Evolutionary conservation across 2,113 vertebrate genomes (phyloP), one percentile per base, ranked within the genome.

Genomic region (Arizona elegans): DNA sequence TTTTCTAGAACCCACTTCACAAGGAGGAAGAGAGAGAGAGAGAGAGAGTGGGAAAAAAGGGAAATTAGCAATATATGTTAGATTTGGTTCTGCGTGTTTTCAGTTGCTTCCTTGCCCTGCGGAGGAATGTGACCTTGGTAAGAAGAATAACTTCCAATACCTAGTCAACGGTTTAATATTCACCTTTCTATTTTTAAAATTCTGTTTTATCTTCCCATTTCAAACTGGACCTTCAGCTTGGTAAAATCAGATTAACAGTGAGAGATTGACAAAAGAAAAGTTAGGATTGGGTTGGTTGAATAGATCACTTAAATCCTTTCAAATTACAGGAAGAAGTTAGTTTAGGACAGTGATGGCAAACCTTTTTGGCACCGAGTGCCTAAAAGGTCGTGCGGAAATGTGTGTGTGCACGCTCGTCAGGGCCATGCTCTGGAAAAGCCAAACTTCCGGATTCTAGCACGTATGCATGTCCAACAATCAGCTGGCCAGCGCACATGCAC

Each of bases 231-330:
- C 97, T 95, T 95, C 95, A 93, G 90, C 38, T 94, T 96, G 58
- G 96, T 97, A 96, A 95, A 97, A 98, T 96, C 98, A 98, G 88
- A 55, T 96, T 29, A 96, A 96, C 96, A 97, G 91, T 9, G 24
- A 5, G 96, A 95, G 96, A 33, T 94, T 96, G 93, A n/a, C 33
- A 97, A 95, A 92, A 96, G 93, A 95, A 81, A 81, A 81, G 8
- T 81, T 81, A 81, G 15, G n/a, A 97, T 94, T 10, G 21, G 23
- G 94, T 96, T 95, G 90, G 75, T 24, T 94, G 97, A 97, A 98
- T 96, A 98, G 97, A 98, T 97, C 94, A 93, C 96, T 98, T 98
- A 97, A 92, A 91, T 58, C 43, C 95, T 95, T 96, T 92, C 91
- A 90, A 88, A 88, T 96, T 95, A 91, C 88, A 92, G 91, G 96